These are phyloP conservation scores for Calyptomena viridis DNA, from an alignment of 2,113 vertebrate species.

Conservation along the genomic window DNA sequence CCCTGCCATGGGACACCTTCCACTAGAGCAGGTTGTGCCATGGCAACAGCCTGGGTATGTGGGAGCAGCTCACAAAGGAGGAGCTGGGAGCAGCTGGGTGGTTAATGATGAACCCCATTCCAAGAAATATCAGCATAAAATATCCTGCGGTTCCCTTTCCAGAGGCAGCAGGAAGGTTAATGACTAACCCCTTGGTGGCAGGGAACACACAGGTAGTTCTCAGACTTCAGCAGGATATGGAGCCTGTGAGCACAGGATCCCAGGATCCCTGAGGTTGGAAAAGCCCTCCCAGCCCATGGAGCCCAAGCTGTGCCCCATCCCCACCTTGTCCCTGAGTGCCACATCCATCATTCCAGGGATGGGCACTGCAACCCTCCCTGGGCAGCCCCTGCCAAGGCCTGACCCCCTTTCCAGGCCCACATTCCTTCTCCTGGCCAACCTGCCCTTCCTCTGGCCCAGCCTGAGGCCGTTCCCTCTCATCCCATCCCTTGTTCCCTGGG, in stretches of 20 bases:
- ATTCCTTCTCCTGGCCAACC: too few species aligned
- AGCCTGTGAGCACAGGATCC: not conserved
- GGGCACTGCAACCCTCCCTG: too few species aligned
- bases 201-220: not conserved
- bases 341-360: too few species aligned
- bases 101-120: not conserved
- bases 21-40: not conserved
- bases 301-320: too few species aligned
- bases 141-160: accelerated
- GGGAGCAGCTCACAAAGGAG: not conserved
- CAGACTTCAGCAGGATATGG: not conserved
- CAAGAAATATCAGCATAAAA: not conserved
- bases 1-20: not conserved
- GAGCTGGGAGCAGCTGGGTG: not conserved
- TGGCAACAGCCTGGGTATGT: not conserved
- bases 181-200: not conserved
- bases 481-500: not conserved
- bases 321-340: too few species aligned
- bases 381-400: too few species aligned
- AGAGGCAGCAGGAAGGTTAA: not conserved
- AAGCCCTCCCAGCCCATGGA: accelerated
- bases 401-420: too few species aligned
- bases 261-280: accelerated
- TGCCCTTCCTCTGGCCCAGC: not conserved
- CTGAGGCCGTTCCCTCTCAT: not conserved